Base-by-base conservation (phyloP, 2,113 vertebrate species). In the Erpornis zantholeuca region DNA sequence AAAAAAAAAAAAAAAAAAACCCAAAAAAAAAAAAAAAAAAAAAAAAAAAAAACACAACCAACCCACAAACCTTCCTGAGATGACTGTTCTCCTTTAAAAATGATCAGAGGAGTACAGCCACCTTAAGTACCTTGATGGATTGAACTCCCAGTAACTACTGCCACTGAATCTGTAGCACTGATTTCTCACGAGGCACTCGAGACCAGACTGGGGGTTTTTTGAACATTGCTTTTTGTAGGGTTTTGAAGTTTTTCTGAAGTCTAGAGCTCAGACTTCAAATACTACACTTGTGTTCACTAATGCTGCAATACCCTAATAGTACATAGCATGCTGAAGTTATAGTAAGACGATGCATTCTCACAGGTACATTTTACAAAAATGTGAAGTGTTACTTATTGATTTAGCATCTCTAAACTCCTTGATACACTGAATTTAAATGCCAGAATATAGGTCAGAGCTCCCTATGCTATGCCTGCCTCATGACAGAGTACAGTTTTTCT, bases 391-490 rank as follows among this genome's bases (percentile, higher is more conserved):
- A n/a, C 33, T 77, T 81, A 92, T 10, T 90, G 65, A 91, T 78
- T 95, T 86, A 96, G 50, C 61, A 94, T 71, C 45, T 92, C 91
- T 49, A 65, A 95, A 87, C 36, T 70, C 79, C 52, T 75, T 86
- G 80, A 73, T 14, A 82, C 1, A 11, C 15, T 29, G 45, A 92
- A 77, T 65, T 86, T 56, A 33, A 31, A 73, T 11, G 9, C 27
- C 18, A 80, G 79, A 83, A 82, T 77, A 86, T 9, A 68, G 57
- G 42, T 65, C 73, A 92, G 42, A 73, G 21, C n/a, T 95, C 49
- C 28, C 68, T 53, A 38, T 3, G 20, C 20, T 66, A 16, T 36
- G 15, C 15, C 53, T 85, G 24, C 6, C 49, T 79, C 66, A 24
- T 15, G 42, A 47, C 8, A 59, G 24, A 60, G 25, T 27, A 76